These are phyloP conservation scores for Empidonax traillii DNA, from an alignment of 2,113 vertebrate species.

Conservation along the genomic window DNA sequence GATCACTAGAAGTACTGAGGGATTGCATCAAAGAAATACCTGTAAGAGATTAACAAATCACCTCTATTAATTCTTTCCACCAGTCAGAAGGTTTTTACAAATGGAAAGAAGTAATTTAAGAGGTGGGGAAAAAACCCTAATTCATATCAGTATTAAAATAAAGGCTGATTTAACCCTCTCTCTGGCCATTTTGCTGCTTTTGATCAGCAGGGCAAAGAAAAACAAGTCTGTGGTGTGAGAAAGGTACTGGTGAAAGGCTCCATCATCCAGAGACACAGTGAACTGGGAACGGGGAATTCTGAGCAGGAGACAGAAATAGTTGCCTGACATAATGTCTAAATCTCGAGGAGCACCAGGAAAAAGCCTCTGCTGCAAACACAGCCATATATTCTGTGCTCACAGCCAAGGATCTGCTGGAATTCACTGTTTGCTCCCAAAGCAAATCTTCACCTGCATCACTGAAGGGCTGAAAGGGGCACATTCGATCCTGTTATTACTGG, in stretches of 20 bases:
- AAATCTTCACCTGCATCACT: slow-evolving; percentile 21
- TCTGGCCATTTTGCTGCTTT: not conserved
- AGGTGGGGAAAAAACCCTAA: not conserved
- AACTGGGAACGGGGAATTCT: not conserved
- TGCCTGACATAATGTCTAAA: not conserved
- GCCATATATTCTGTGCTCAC: not conserved
- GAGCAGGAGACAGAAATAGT: not conserved
- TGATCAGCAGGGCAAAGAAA: not conserved
- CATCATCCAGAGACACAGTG: not conserved
- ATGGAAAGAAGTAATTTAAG: not conserved
- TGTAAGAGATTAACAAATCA: not conserved
- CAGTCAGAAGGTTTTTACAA: not conserved
- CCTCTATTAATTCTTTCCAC: not conserved
- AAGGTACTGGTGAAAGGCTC: not conserved
- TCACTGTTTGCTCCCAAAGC: slow-evolving; percentile 16
- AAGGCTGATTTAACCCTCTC: not conserved
- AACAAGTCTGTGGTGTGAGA: not conserved
- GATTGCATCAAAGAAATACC: not conserved
- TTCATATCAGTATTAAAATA: not conserved
- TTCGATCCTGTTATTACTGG: not conserved
- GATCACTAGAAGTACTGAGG: not conserved
- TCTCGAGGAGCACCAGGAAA: not conserved
- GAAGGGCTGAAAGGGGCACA: not conserved
- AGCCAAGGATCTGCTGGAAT: not conserved
- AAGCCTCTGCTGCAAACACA: not conserved